Evolutionary conservation across 2,888 invertebrate genomes (phyloP), one percentile per base, ranked within the genome.

Genomic region (Cheilosia pagana): DNA sequence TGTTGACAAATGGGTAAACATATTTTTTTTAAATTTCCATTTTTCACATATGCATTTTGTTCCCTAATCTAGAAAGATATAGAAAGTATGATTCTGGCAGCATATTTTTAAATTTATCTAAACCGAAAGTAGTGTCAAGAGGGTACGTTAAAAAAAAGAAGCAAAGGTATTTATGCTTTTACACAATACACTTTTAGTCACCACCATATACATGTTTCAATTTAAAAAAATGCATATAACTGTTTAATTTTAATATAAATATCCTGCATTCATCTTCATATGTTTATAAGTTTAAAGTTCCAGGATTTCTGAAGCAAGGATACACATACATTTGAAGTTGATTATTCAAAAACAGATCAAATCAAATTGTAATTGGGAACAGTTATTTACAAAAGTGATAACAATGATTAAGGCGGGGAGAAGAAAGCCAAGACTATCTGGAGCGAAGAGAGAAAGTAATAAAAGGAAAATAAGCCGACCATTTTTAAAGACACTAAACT

Each of bases 171-270:
- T 28, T 45, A 35, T 57, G 14, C 65, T 12, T 35, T 57, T 52
- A 76, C 53, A 62, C 59, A 76, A 76, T 76, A 68, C 76, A 76
- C 60, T 60, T 76, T 35, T 45, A 52, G 57, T 68, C 60, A 68
- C 60, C 52, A 25, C 41, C 48, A 63, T 43, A 53, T 28, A 28
- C 31, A 19, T 41, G 3, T 35, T 16, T 43, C 8, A 8, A 8
- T 45, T 67, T 7, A 19, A 0, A 55, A 31, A 55, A 2, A 19
- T 31, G 28, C 23, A 1, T 60, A 50, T 57, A 57, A 50, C 31
- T 21, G 23, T 52, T 62, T 5, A 31, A 4, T 25, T 25, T 21
- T 31, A 52, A 16, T 12, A 28, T 52, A 41, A 21, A 28, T 31
- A 16, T 28, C 8, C 41, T 67, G 57, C 50, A 59, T 31, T 75